Evolutionary conservation across 2,113 vertebrate genomes (phyloP), one percentile per base, ranked within the genome.

Genomic region (Bolborhynchus lineola): DNA sequence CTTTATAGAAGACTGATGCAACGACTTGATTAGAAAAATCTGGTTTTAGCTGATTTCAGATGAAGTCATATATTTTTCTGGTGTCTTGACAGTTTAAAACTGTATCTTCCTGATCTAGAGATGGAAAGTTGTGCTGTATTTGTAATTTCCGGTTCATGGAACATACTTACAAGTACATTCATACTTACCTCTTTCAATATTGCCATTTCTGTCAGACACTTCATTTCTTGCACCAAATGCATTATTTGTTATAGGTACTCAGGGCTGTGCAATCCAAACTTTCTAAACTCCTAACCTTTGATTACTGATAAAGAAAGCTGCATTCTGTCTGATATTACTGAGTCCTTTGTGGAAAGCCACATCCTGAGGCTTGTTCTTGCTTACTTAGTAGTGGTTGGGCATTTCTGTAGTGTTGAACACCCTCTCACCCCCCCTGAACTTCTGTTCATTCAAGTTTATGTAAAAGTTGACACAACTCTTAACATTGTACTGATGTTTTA

Each of bases 1-100:
- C 69, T 86, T 78, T 80, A 80, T 35, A 78, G 82, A 95, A 97
- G 70, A 88, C 49, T 79, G 84, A 76, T 86, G 92, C 33, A 88
- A 28, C 52, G 16, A 8, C 10, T 86, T 92, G 59, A 83, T 74
- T 90, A 82, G 68, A 85, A 85, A 92, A 97, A 70, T 77, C 41
- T 80, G 26, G 0, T 64, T 94, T 94, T 79, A 62, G 85, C 59
- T 68, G 83, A 53, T 67, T 93, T 95, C 81, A 87, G 29, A 53
- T 57, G 65, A 93, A 81, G 65, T 90, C 1, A 47, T 67, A 5
- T 29, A 39, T 68, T 90, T 90, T 90, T 90, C 42, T 87, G 70
- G 13, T 53, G 19, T 70, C 33, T 62, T 65, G 69, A 83, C 76
- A 77, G 35, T 95, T 92, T 94, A 81, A 93, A 96, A 89, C 29